Percentiles rank a stretch among this genome's conserved stretches.
phyloP scores from a whole-genome alignment of 2,888 invertebrate species.

The Drosophila basisetae region DNA sequence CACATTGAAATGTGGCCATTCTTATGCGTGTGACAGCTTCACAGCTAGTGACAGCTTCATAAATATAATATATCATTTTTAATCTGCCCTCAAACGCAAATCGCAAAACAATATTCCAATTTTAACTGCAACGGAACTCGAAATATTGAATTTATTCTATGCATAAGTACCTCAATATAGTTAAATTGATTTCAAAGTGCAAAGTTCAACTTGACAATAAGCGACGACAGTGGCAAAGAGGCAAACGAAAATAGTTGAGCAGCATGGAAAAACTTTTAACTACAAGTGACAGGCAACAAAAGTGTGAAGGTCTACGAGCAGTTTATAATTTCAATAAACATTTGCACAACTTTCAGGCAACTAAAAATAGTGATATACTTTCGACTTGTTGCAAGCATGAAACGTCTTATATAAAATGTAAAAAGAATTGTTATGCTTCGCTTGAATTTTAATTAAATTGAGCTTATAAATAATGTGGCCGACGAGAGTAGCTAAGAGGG shows the following conservation, averaged over 20 bases:
- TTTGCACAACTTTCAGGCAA: constrained; percentile 25
- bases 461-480: constrained; percentile 59
- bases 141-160: constrained; percentile 17
- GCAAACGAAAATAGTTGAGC: constrained; percentile 24
- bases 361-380: constrained; percentile 3
- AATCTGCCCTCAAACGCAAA: neutral
- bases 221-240: neutral
- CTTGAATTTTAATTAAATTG: constrained; percentile 67
- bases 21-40: no score
- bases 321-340: constrained; percentile 20
- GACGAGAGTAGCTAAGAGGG: neutral
- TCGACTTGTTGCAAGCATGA: neutral
- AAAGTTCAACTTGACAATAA: neutral
- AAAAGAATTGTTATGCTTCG: neutral
- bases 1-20: neutral
- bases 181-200: constrained; percentile 26
- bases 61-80: neutral
- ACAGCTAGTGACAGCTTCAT: neutral
- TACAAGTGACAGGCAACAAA: constrained; percentile 43
- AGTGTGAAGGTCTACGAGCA: constrained; percentile 40
- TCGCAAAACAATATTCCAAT: constrained; percentile 1
- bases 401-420: neutral
- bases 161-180: constrained; percentile 26
- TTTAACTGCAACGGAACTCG: neutral
- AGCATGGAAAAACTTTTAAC: constrained; percentile 46